A percentile compares a stretch with the other conserved stretches of the same genome.
phyloP scores from a whole-genome alignment of 2,888 invertebrate genomes.

The Cheilosia soror region DNA sequence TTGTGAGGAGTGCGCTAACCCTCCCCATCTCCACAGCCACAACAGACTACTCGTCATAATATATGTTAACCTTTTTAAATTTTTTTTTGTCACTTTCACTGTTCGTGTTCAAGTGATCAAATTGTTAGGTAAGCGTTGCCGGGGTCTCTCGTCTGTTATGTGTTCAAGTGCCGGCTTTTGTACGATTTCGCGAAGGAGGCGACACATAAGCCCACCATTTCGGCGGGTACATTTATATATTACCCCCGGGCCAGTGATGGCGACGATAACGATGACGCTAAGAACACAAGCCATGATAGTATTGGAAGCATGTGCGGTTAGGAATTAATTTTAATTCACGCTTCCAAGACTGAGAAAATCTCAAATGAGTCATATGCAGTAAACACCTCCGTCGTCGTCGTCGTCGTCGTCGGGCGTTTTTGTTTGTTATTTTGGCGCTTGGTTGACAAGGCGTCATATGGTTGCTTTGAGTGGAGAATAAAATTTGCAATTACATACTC shows the following conservation, averaged over 20 bases:
- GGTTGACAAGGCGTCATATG: not conserved
- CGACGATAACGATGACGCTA: slow-evolving; percentile 9
- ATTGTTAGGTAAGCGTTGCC: slow-evolving; percentile 57
- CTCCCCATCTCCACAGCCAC: not conserved
- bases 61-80: slow-evolving; percentile 34
- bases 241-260: slow-evolving; percentile 14
- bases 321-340: slow-evolving; percentile 40
- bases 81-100: slow-evolving; percentile 61
- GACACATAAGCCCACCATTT: slow-evolving; percentile 37
- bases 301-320: slow-evolving; percentile 40
- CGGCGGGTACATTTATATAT: slow-evolving; percentile 19
- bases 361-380: slow-evolving; percentile 34
- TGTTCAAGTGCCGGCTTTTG: slow-evolving; percentile 61
- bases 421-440: slow-evolving; percentile 4
- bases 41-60: slow-evolving; percentile 19
- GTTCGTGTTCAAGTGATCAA: slow-evolving; percentile 68
- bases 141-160: slow-evolving; percentile 37
- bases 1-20: not conserved
- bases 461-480: slow-evolving; percentile 7
- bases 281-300: slow-evolving; percentile 10
- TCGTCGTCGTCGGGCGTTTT: not conserved
- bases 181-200: slow-evolving; percentile 42
- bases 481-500: slow-evolving; percentile 26
- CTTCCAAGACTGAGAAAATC: slow-evolving; percentile 17
- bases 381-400: slow-evolving; percentile 5